Evolutionary conservation across 2,797 vertebrate species (phyloP).

Genomic region (Cetoscarus ocellatus): DNA sequence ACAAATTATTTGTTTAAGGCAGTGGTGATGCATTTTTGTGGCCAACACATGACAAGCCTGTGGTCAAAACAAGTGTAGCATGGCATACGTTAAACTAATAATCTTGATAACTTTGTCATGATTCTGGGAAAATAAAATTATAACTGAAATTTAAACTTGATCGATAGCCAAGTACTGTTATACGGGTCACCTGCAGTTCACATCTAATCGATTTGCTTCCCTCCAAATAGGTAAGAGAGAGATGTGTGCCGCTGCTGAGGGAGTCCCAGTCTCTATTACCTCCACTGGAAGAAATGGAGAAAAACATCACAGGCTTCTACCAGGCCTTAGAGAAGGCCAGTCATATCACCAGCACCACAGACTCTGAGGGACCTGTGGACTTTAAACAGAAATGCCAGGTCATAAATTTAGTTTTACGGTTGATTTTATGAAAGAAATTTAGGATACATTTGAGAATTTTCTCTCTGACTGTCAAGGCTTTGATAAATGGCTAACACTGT

Average conservation of each 20-base stretch:
- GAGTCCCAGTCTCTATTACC: conserved; percentile 91
- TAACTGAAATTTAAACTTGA: no score
- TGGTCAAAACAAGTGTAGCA: no score
- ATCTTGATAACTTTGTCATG: no score
- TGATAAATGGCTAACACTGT: conserved; percentile 19
- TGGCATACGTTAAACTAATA: no score
- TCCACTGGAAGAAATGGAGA: conserved; percentile 94
- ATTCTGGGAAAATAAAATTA: no score
- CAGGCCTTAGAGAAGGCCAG: conserved; percentile 94
- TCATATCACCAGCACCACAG: conserved; percentile 86
- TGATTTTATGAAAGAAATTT: not conserved
- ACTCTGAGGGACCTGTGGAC: conserved; percentile 88
- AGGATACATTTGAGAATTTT: not conserved
- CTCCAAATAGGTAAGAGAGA: conserved; percentile 88
- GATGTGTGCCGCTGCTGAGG: conserved; percentile 86
- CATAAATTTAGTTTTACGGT: conserved; percentile 8
- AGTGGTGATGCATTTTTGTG: no score
- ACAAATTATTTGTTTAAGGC: no score
- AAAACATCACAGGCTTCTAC: conserved; percentile 94
- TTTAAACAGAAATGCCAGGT: conserved; percentile 97
- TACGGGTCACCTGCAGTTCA: not conserved
- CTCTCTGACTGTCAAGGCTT: not conserved
- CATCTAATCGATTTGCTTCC: conserved; percentile 11
- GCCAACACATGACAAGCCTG: no score
- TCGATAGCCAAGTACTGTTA: no score